phyloP scores from a whole-genome alignment of 2,113 vertebrate genomes.

The Cricetomys ansorgei region DNA sequence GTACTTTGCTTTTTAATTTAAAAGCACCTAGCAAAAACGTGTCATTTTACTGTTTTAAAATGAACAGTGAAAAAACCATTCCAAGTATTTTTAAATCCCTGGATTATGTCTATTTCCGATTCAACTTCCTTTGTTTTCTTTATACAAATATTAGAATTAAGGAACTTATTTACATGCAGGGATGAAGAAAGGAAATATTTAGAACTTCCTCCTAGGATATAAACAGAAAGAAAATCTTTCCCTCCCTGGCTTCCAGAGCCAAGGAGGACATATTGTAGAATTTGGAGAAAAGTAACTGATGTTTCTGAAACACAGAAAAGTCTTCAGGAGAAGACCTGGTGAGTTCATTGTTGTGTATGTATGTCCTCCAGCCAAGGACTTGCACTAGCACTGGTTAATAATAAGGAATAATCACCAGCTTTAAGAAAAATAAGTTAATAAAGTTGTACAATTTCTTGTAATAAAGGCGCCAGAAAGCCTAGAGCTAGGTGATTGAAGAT shows the following conservation, averaged over 20 bases:
- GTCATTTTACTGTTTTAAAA: slow-evolving; percentile 4
- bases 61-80: background rate
- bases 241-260: background rate
- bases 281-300: background rate
- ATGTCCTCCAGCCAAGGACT: background rate
- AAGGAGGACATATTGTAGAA: slow-evolving; percentile 25
- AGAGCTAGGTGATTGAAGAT: background rate
- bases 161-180: slow-evolving; percentile 62
- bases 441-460: background rate
- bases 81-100: slow-evolving; percentile 63
- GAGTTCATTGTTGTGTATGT: background rate
- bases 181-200: slow-evolving; percentile 68
- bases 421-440: background rate
- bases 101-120: slow-evolving; percentile 66
- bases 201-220: slow-evolving; percentile 61
- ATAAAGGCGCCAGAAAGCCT: background rate
- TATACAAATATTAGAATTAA: slow-evolving; percentile 67
- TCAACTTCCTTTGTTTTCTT: slow-evolving; percentile 63
- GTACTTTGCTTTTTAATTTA: slow-evolving; percentile 14
- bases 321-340: background rate
- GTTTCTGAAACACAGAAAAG: slow-evolving; percentile 36
- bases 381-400: background rate
- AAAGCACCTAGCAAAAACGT: background rate
- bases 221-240: slow-evolving; percentile 73
- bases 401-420: background rate